Evolutionary conservation across 2,113 vertebrate species (phyloP).

Genomic region (Prochilodus magdalenae): DNA sequence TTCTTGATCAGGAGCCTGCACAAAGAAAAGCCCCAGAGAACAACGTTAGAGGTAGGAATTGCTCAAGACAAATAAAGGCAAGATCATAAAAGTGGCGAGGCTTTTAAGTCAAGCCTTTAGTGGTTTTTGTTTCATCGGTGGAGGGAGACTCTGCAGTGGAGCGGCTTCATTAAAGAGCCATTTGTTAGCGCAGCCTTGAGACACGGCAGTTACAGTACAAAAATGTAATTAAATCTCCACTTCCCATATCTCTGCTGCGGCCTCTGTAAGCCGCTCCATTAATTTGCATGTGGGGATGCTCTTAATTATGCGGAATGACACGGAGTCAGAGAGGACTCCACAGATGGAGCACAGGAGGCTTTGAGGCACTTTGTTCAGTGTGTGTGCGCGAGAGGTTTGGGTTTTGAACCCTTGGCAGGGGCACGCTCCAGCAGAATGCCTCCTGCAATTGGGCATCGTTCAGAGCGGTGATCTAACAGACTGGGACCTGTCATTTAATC

Average conservation of each 20-base stretch:
- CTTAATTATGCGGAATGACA: conserved; percentile 66
- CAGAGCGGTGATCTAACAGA: conserved; percentile 22
- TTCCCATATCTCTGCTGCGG: conserved; percentile 44
- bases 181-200: conserved; percentile 60
- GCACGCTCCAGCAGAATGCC: conserved; percentile 10
- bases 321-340: conserved; percentile 31
- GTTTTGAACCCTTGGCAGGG: conserved; percentile 46
- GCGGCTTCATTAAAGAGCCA: conserved; percentile 59
- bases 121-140: conserved; percentile 46
- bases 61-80: conserved; percentile 51
- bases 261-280: conserved; percentile 60
- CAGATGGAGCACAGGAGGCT: conserved; percentile 20
- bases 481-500: conserved; percentile 26
- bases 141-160: conserved; percentile 16
- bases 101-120: conserved; percentile 44
- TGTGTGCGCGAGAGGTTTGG: conserved; percentile 29
- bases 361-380: neutral
- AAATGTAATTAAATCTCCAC: conserved; percentile 65
- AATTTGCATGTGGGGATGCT: conserved; percentile 58
- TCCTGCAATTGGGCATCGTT: conserved; percentile 16
- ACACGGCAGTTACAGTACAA: conserved; percentile 58
- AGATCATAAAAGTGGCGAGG: conserved; percentile 37
- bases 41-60: conserved; percentile 33
- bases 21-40: neutral
- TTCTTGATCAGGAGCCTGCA: conserved; percentile 93